Conservation (phyloP, 2,888 invertebrate species). For the Diabrotica balteata region DNA sequence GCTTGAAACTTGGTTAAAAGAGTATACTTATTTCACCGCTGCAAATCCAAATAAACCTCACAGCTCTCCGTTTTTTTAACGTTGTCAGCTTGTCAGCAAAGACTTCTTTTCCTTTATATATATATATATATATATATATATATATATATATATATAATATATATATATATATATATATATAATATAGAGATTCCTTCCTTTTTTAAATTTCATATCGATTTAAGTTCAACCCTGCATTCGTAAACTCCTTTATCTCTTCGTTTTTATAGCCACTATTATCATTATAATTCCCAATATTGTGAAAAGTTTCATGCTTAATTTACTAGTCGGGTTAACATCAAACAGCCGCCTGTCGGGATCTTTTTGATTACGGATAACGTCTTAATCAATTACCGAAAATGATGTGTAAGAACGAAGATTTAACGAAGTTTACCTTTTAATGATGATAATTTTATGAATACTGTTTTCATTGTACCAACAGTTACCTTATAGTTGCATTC, state of each 20-base stretch:
- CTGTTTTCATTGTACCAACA: background rate
- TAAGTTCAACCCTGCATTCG: background rate
- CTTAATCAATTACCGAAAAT: slow-evolving; percentile 27
- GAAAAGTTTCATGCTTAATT: slow-evolving; percentile 26
- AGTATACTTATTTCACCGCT: too few relatives aligned
- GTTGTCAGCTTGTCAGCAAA: too few relatives aligned
- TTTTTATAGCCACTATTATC: slow-evolving; percentile 8
- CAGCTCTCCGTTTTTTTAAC: too few relatives aligned
- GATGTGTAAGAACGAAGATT: slow-evolving; percentile 22
- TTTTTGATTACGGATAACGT: slow-evolving; percentile 23
- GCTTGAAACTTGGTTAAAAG: too few relatives aligned
- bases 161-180: too few relatives aligned
- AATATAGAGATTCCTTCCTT: too few relatives aligned
- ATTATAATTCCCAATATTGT: slow-evolving; percentile 27
- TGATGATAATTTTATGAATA: slow-evolving; percentile 3
- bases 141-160: too few relatives aligned
- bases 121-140: too few relatives aligned
- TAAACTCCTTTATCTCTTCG: background rate
- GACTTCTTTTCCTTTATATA: too few relatives aligned
- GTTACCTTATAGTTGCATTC: too few relatives aligned
- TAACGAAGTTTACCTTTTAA: slow-evolving; percentile 11
- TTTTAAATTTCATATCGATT: too few relatives aligned
- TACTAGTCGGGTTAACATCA: slow-evolving; percentile 25
- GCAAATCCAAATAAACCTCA: too few relatives aligned
- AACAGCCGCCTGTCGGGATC: slow-evolving; percentile 22